Evolutionary conservation across 2,113 vertebrate genomes (phyloP), one percentile per base, ranked within the genome.

Genomic region (Murina feae): DNA sequence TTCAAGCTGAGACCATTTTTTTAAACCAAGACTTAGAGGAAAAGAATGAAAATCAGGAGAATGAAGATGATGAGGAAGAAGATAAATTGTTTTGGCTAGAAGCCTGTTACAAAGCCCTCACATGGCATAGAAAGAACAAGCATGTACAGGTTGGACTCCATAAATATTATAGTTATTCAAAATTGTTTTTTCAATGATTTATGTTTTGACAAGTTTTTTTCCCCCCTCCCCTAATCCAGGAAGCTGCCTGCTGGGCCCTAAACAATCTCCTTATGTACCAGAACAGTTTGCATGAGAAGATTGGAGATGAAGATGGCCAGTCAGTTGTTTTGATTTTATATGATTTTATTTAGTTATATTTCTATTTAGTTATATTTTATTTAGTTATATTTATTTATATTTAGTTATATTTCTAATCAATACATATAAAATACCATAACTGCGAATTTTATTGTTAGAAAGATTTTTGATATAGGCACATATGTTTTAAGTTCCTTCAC

Each of bases 221-320:
- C 16, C 47, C 68, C 25, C 37, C 25, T 93, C 20, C 28, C 30
- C 66, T 68, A 20, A 92, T 87, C 49, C 97, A 99, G 99, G 99
- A 99, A 93, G 99, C 99, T 17, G 99, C 99, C 0, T 99, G 99
- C 95, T 99, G 99, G 99, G 99, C 99, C 86, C 96, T 99, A 68
- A 99, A 99, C 96, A 99, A 98, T 76, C 98, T 99, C 87, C 97
- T 99, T 65, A 97, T 99, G 78, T 99, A 99, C 86, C 99, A 99
- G 47, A 95, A 42, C 28, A 98, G 93, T 94, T 98, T 98, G 85
- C 98, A 97, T 28, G 96, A 98, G 66, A 98, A 98, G 93, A 98
- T 98, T 63, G 99, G 99, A 94, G 99, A 99, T 80, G 99, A 98
- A 96, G 98, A 99, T 5, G 98, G 98, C 93, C 99, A 99, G 99